Evolutionary conservation across 2,888 invertebrate genomes (phyloP).

Genomic region (Papilio elwesi): DNA sequence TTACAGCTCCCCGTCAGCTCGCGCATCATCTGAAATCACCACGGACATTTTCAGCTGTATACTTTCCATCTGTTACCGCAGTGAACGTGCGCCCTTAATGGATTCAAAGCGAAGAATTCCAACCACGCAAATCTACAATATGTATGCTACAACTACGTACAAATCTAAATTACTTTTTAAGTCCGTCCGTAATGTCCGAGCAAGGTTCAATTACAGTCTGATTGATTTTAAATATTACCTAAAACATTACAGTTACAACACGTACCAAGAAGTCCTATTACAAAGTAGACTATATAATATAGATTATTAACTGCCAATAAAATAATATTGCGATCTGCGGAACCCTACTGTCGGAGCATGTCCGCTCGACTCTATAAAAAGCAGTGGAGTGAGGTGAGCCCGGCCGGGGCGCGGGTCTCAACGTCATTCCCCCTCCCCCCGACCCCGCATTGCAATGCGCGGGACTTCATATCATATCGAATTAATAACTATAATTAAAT

Average conservation of each 20-base stretch:
- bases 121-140: too few species aligned
- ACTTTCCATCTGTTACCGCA: too few species aligned
- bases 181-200: too few species aligned
- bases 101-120: too few species aligned
- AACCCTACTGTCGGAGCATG: background rate
- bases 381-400: background rate
- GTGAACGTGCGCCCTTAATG: too few species aligned
- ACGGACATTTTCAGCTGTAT: too few species aligned
- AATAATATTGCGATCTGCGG: background rate
- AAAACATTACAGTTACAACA: too few species aligned
- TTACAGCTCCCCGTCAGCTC: background rate
- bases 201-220: too few species aligned
- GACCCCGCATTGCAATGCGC: background rate
- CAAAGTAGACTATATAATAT: background rate
- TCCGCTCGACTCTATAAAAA: background rate
- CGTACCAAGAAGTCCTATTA: background rate
- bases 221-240: too few species aligned
- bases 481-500: background rate
- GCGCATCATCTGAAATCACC: too few species aligned
- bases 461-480: background rate
- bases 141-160: too few species aligned
- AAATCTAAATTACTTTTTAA: too few species aligned
- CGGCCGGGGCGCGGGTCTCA: background rate
- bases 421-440: background rate
- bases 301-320: background rate